phyloP scores from a whole-genome alignment of 2,797 vertebrate species.

The Tympanoctomys barrerae region DNA sequence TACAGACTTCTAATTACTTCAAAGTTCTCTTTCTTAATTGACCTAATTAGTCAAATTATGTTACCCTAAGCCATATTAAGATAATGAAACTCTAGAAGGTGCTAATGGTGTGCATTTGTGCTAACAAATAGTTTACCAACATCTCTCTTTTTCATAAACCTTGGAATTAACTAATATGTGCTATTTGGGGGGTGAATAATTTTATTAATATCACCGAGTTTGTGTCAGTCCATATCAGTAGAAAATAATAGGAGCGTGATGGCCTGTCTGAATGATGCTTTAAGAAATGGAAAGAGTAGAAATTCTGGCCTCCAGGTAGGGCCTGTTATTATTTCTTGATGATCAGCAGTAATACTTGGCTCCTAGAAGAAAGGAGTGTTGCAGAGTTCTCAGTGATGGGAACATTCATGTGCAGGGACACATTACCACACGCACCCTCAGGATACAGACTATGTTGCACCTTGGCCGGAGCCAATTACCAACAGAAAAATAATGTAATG shows the following conservation, averaged over 20 bases:
- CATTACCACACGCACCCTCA: not conserved
- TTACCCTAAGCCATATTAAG: not conserved
- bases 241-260: not conserved
- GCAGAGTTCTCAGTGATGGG: conserved; percentile 37
- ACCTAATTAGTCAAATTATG: not conserved
- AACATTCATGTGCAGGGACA: conserved; percentile 39
- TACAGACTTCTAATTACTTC: conserved; percentile 15
- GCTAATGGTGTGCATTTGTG: conserved; percentile 45
- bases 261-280: not conserved
- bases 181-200: not conserved
- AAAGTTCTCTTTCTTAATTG: not conserved
- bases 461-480: conserved; percentile 59
- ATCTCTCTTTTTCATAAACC: not conserved
- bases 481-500: conserved; percentile 67
- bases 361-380: conserved; percentile 27
- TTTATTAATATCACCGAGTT: conserved; percentile 12
- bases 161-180: conserved; percentile 12
- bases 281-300: conserved; percentile 51
- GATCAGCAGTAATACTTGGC: conserved; percentile 49
- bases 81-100: not conserved
- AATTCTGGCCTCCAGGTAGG: not conserved
- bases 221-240: not conserved
- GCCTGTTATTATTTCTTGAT: conserved; percentile 46
- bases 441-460: not conserved
- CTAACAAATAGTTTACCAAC: not conserved